These are phyloP conservation scores for Sigmodon hispidus DNA, from an alignment of 2,113 vertebrate species.

Conservation along the genomic window DNA sequence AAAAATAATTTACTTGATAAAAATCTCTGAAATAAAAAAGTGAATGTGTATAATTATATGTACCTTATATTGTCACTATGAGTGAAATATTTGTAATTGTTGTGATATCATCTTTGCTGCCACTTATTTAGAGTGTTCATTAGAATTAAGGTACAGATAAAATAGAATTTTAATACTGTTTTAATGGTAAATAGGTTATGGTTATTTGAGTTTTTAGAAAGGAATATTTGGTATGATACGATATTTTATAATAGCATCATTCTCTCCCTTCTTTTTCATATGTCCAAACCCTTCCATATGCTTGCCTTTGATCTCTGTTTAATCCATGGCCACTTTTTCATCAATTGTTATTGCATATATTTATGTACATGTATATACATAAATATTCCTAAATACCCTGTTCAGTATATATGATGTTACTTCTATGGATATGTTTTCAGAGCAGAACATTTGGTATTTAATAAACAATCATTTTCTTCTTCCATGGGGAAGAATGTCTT, in stretches of 20 bases:
- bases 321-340: not conserved
- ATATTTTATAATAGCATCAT: not conserved
- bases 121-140: not conserved
- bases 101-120: not conserved
- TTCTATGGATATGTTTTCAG: not conserved
- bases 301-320: not conserved
- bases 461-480: too few species aligned
- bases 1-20: constrained; percentile 21
- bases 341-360: not conserved
- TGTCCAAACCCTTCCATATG: not conserved
- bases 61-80: not conserved
- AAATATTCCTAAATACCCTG: not conserved
- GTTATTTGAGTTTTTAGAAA: not conserved
- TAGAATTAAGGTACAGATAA: not conserved
- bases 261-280: not conserved
- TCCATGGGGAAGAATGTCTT: not conserved
- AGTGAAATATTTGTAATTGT: constrained; percentile 12
- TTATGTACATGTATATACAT: not conserved
- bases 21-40: constrained; percentile 8
- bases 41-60: not conserved
- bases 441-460: not conserved
- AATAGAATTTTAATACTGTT: constrained; percentile 17
- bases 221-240: not conserved
- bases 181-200: not conserved
- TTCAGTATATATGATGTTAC: not conserved